phyloP scores from a whole-genome alignment of 2,888 invertebrate species.

The Yponomeuta cagnagella region DNA sequence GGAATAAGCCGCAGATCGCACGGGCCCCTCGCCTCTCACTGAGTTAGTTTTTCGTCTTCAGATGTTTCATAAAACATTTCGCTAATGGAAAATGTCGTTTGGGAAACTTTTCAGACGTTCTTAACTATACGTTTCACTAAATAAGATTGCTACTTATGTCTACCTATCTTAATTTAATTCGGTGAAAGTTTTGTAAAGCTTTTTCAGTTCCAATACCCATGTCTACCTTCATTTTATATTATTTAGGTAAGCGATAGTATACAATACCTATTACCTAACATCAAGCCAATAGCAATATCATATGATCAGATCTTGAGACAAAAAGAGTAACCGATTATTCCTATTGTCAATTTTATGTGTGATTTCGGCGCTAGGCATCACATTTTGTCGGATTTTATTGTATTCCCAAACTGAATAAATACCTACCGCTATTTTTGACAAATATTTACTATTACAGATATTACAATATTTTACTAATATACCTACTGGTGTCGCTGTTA shows the following conservation, averaged over 20 bases:
- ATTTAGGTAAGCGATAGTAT: too few relatives aligned
- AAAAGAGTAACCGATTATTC: background rate
- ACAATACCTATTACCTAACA: background rate
- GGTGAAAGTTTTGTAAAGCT: too few relatives aligned
- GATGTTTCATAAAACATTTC: background rate
- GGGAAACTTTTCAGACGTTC: conserved; percentile 41
- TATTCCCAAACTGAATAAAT: conserved; percentile 45
- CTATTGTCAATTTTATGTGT: conserved; percentile 66
- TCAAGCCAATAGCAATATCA: background rate
- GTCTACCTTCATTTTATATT: too few relatives aligned
- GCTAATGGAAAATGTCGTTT: conserved; percentile 32
- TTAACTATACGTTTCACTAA: background rate
- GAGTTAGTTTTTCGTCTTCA: background rate
- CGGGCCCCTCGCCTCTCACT: background rate
- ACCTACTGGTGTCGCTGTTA: background rate
- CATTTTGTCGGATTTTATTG: conserved; percentile 28
- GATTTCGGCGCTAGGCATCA: conserved; percentile 61
- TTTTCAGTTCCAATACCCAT: too few relatives aligned
- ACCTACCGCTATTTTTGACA: background rate
- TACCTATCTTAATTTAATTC: too few relatives aligned
- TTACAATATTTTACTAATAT: too few relatives aligned
- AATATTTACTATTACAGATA: background rate
- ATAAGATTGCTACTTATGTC: too few relatives aligned
- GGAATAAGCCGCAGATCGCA: background rate
- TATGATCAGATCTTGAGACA: conserved; percentile 23